Percentiles rank a stretch among this genome's conserved stretches.
Evolutionary conservation across 2,113 vertebrate genomes (phyloP).

Genomic region (Suricata suricatta): DNA sequence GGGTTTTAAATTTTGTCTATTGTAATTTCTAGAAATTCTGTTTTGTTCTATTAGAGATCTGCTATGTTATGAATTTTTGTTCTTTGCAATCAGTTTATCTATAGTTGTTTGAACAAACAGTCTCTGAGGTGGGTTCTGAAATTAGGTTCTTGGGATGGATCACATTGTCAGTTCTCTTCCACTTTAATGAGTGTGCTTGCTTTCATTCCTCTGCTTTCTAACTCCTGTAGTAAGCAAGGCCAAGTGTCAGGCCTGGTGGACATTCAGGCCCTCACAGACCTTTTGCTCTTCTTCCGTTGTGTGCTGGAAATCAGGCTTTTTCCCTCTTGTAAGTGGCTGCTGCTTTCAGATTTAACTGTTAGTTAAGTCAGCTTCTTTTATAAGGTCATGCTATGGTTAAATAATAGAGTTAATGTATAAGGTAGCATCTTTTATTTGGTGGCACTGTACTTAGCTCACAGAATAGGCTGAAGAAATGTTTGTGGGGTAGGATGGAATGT

Average conservation of each 20-base stretch:
- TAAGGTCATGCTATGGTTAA: not conserved
- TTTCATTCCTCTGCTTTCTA: not conserved
- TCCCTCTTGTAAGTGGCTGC: not conserved
- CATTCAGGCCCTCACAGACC: not conserved
- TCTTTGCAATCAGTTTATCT: not conserved
- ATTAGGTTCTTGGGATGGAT: not conserved
- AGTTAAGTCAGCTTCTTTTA: not conserved
- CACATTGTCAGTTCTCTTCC: not conserved
- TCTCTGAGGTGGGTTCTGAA: not conserved
- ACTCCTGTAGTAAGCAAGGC: not conserved
- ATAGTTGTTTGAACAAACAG: not conserved
- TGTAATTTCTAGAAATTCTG: not conserved
- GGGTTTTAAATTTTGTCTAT: conserved; percentile 29
- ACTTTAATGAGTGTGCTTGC: not conserved
- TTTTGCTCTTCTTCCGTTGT: not conserved
- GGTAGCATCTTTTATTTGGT: not conserved
- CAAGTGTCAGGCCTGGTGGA: not conserved
- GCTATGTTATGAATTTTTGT: not conserved
- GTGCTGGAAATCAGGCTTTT: not conserved
- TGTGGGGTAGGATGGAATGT: not conserved
- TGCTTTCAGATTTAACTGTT: not conserved
- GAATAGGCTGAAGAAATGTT: not conserved
- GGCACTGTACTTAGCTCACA: not conserved
- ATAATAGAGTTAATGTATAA: not conserved
- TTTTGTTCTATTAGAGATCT: not conserved